phyloP scores from a whole-genome alignment of 2,797 vertebrate species.

The Anniella stebbinsi region DNA sequence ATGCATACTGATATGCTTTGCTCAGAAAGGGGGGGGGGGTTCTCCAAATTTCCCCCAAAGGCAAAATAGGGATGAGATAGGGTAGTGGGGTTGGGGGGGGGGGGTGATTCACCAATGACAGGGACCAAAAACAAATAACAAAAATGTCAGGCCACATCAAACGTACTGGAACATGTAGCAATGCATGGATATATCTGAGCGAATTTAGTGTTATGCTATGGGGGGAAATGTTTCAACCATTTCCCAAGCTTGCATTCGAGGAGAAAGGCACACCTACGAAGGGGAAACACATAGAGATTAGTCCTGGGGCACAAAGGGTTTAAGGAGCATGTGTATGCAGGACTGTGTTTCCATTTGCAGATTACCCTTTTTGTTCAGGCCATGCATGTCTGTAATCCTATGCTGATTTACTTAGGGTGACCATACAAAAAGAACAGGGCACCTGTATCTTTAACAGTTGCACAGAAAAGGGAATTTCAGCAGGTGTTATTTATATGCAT shows the following conservation, averaged over 20 bases:
- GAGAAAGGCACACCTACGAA: background rate
- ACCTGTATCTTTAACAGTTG: no score
- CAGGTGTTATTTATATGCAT: no score
- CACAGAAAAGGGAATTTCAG: no score
- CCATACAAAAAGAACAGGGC: no score
- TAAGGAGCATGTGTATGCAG: background rate
- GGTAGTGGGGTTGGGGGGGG: no score
- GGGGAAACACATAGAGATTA: background rate
- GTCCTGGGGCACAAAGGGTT: no score
- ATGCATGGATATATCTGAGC: background rate
- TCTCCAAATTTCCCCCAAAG: no score
- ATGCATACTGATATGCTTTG: background rate
- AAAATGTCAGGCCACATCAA: background rate
- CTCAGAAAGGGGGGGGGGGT: background rate
- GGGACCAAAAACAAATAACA: background rate
- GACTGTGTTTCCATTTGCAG: background rate
- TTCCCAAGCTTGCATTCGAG: background rate
- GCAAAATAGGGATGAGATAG: background rate
- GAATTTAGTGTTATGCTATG: background rate
- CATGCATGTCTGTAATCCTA: background rate
- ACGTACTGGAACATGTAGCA: background rate
- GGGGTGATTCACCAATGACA: background rate
- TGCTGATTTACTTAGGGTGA: no score
- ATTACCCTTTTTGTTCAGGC: background rate
- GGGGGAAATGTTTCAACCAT: background rate